Base-by-base conservation (phyloP, 2,797 vertebrate species). In the Bradypodion pumilum region DNA sequence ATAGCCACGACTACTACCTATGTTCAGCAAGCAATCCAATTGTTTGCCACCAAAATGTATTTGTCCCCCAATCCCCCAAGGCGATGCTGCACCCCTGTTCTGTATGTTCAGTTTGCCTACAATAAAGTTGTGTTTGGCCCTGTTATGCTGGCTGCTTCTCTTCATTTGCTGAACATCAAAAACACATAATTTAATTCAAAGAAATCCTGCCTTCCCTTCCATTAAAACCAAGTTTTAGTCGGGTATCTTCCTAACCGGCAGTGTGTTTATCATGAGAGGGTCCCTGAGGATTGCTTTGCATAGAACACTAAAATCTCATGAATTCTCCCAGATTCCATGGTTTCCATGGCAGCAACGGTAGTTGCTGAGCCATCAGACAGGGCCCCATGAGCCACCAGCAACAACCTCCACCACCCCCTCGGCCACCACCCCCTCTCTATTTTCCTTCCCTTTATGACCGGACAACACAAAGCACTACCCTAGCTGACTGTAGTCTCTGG, bases 361-460 rank as follows among this genome's bases (percentile, higher is more conserved):
- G 89, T 85, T 84, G 91, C 78, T 70, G 70, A 32, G 60, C 85
- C 83, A n/a, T 63, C 21, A 74, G 89, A 82, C 87, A 87, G 63
- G 78, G 83, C 85, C 84, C 78, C 84, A 95, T 95, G 95, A 89
- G 90, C 89, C 91, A 95, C 90, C 90, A 94, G 84, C 84, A 85
- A 52, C 84, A 81, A 40, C 92, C 90, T 66, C 92, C 89, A 27
- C 84, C 85, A n/a, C 85, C 87, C 25, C 94, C 92, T 4, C 92
- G 90, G 81, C 92, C 92, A n/a, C 83, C 86, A 19, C 88, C 87
- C 27, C 94, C 92, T 3, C 87, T 90, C 13, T 95, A 91, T 59
- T 95, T 95, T 86, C 94, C 94, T 1, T 94, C 92, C 13, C 93
- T 95, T 83, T 95, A 95, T 82, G 94, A 95, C 85, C 40, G 90